A percentile compares a stretch with the other conserved stretches of the same genome.
phyloP scores from a whole-genome alignment of 2,888 invertebrate genomes.

The Sturmia bella region DNA sequence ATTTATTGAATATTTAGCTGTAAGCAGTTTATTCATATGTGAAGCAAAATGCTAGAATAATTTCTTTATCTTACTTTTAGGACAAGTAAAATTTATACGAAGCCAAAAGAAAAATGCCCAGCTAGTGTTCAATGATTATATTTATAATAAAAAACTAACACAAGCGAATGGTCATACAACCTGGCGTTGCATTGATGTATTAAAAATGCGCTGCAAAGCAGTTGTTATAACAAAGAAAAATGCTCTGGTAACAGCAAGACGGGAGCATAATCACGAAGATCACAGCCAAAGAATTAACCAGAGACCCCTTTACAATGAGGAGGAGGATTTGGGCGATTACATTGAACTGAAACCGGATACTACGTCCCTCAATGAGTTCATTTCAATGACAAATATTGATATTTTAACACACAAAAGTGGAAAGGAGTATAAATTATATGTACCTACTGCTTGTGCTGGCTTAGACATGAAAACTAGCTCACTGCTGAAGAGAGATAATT shows the following conservation, averaged over 20 bases:
- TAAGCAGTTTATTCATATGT: conserved; percentile 2
- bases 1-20: conserved; percentile 28
- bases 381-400: conserved; percentile 78
- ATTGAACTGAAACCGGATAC: conserved; percentile 80
- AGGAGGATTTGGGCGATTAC: conserved; percentile 81
- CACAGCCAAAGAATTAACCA: conserved; percentile 79
- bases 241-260: conserved; percentile 77
- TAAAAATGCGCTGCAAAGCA: conserved; percentile 81
- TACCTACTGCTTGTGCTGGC: conserved; percentile 73
- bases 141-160: conserved; percentile 82
- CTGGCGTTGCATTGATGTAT: conserved; percentile 81
- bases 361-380: conserved; percentile 77
- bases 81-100: conserved; percentile 80
- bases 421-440: conserved; percentile 79
- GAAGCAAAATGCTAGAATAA: neutral
- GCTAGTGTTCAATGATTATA: conserved; percentile 81
- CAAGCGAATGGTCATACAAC: conserved; percentile 82
- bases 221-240: conserved; percentile 81
- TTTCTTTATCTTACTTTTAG: conserved; percentile 57
- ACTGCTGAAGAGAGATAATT: conserved; percentile 26
- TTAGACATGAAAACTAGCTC: conserved; percentile 49
- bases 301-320: conserved; percentile 78
- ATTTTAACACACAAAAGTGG: conserved; percentile 77
- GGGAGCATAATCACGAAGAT: conserved; percentile 79
- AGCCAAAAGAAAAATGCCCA: conserved; percentile 83